A percentile compares a stretch with the other conserved stretches of the same genome.
phyloP scores from a whole-genome alignment of 1,140 invertebrate species.

The Nixonia krombeini region DNA sequence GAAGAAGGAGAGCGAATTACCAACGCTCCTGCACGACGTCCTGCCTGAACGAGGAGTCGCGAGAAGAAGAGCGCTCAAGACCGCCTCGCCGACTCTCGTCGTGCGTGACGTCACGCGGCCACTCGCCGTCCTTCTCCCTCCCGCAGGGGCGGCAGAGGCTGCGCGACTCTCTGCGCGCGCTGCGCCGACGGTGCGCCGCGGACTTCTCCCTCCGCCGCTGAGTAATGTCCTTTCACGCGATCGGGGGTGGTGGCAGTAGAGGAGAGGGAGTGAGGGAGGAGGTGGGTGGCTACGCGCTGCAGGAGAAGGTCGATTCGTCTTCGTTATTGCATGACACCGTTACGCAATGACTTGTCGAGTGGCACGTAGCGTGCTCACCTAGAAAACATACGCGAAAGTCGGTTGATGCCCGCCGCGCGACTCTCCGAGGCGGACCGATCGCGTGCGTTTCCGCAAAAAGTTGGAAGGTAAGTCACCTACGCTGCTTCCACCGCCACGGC shows the following conservation, averaged over 20 bases:
- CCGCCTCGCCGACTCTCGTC: too few species aligned
- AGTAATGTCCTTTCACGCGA: conserved; percentile 40
- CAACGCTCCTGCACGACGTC: background rate
- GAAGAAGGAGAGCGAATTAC: conserved; percentile 22
- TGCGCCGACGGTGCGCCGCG: background rate
- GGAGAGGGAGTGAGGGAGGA: too few species aligned
- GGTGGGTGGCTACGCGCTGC: conserved; percentile 38
- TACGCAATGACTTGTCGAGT: conserved; percentile 41
- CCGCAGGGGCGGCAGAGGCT: conserved; percentile 4
- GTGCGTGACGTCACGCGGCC: background rate
- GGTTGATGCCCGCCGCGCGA: too few species aligned
- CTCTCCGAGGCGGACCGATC: too few species aligned
- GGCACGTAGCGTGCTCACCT: conserved; percentile 37
- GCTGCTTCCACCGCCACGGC: too few species aligned
- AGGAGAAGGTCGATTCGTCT: conserved; percentile 42
- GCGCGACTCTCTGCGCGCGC: background rate
- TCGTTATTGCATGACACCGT: conserved; percentile 45
- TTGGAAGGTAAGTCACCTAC: too few species aligned
- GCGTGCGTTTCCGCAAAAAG: too few species aligned
- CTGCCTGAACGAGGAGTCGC: too few species aligned
- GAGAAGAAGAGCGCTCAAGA: too few species aligned
- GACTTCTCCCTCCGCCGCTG: conserved; percentile 12
- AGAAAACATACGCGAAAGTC: conserved; percentile 39
- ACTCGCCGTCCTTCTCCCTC: conserved; percentile 13
- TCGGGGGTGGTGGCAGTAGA: conserved; percentile 2